Base-by-base conservation (phyloP, 2,797 vertebrate species). In the Nothura maculosa region DNA sequence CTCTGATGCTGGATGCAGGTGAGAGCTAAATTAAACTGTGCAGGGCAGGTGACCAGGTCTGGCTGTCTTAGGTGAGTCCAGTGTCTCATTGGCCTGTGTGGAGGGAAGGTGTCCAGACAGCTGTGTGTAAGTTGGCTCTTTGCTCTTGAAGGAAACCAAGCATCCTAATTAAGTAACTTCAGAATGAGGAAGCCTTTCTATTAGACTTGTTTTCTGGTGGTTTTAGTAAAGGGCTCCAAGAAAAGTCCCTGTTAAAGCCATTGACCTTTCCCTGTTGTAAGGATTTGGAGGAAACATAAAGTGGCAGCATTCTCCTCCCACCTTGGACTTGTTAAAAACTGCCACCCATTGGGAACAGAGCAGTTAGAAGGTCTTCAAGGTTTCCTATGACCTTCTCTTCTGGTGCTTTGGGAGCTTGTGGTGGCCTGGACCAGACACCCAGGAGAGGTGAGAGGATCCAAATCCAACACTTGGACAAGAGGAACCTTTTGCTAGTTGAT, bases 291-390 rank as follows among this genome's bases (percentile, higher is more conserved):
- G 24, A 62, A 6, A 27, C 13, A 36, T 30, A 9, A 88, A 76
- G 42, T 16, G 28, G 2, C 28, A 54, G 8, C 20, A 38, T 80
- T 21, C 8, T n/a, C 4, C 24, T 73, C 1, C 1, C 6, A 52
- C 15, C 21, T 57, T 34, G 9, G 10, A 6, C 2, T 5, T 43
- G 6, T 45, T 36, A 50, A n/a, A 79, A 70, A 62, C 30, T 55
- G 67, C 0, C 1, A 0, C 15, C 7, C 0, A 18, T 1, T 6
- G 10, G 38, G 61, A 21, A 6, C n/a, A 58, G 22, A 38, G 25
- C 1, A 1, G 3, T 12, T 58, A 15, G 32, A 60, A 4, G 5
- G 30, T 62, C 58, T 16, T 66, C 21, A 30, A 5, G 24, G 19
- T 42, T 66, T 80, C 68, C 27, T 7, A 9, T 12, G 5, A 18